Base-by-base conservation (phyloP, 1,140 invertebrate genomes). In the Sinella curviseta region DNA sequence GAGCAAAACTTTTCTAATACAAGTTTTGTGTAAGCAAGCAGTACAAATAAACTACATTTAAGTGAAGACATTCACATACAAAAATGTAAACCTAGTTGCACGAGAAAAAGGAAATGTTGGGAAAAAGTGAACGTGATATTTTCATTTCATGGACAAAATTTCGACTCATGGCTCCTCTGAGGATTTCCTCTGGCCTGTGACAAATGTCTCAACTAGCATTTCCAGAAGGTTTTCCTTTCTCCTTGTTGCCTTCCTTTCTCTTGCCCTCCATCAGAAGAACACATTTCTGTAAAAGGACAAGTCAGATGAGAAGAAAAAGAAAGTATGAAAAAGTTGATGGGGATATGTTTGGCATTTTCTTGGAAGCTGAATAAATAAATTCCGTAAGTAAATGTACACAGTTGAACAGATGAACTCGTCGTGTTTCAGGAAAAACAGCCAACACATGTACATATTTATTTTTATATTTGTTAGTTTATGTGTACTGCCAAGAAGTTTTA, bases 91-190 rank as follows among this genome's bases (percentile, higher is more conserved):
- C 24, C 8, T 60, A 60, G 24, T 3, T 17, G 57, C 8, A 48
- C 8, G 39, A 20, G 31, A 17, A 33, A 70, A 70, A 17, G 65
- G 31, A n/a, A 8, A 70, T 31, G 28, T 17, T 75, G 74, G 20
- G 74, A 75, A 54, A 77, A 48, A 60, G 48, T 31, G 36, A 60
- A 80, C 34, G 79, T 80, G 79, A 77, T 80, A 80, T 80, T 80
- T 80, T 77, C 79, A 80, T 80, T 80, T 77, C 79, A 80, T 80
- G 79, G 76, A 80, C 79, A 80, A 80, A 80, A 80, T 80, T 80
- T 80, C 79, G 67, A 80, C 79, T 80, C 76, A 80, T 80, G 79
- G 67, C 79, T 80, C 79, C 79, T 73, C 67, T 57, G 79, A 70
- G 79, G 17, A 74, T 57, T 77, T 75, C 73, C 26, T 73, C n/a